Evolutionary conservation across 2,113 vertebrate species (phyloP).

Genomic region (Pachycephala philippinensis): DNA sequence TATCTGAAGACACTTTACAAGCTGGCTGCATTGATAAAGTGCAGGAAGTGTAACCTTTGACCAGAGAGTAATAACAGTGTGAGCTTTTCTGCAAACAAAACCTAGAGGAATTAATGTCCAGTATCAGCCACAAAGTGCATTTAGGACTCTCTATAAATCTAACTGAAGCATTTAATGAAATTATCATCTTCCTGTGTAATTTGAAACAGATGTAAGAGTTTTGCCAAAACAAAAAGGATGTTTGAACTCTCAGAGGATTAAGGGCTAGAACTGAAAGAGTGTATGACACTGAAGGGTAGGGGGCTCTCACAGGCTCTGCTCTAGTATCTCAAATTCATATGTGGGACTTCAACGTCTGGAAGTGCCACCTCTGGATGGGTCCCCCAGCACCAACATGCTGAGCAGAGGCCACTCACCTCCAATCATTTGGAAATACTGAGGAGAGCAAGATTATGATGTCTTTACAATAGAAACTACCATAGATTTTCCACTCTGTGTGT

Average conservation of each 20-base stretch:
- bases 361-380: background rate
- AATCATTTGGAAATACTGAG: background rate
- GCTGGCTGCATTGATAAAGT: constrained; percentile 56
- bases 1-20: constrained; percentile 67
- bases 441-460: background rate
- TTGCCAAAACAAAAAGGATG: background rate
- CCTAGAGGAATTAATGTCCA: constrained; percentile 62
- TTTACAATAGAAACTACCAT: background rate
- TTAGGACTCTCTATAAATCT: constrained; percentile 71
- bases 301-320: background rate
- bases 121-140: constrained; percentile 65
- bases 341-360: background rate
- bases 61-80: constrained; percentile 62
- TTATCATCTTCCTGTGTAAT: constrained; percentile 69
- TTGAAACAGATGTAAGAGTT: constrained; percentile 55
- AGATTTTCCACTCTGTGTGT: background rate
- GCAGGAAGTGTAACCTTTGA: constrained; percentile 77
- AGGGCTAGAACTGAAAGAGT: background rate
- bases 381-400: background rate
- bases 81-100: constrained; percentile 62
- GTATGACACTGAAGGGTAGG: background rate
- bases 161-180: constrained; percentile 67
- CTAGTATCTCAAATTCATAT: background rate
- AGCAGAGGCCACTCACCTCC: background rate
- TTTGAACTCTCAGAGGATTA: background rate